These are phyloP conservation scores for Acanthopleura granulata DNA, from an alignment of 2,888 invertebrate genomes.

Conservation along the genomic window DNA sequence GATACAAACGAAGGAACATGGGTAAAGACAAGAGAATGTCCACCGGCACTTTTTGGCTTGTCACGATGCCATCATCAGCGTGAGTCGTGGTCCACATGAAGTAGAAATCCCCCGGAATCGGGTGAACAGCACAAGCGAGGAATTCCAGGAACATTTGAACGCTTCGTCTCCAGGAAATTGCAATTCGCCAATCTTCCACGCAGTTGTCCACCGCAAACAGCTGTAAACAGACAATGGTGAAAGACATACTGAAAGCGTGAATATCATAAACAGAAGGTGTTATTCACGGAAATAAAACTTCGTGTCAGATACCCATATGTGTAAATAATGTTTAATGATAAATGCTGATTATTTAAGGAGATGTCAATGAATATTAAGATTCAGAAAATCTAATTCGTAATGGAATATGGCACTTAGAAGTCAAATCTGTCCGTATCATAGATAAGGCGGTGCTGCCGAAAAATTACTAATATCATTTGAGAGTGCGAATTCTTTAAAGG, in stretches of 20 bases:
- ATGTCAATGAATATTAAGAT: too few species aligned
- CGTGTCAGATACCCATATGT: too few species aligned
- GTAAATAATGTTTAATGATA: too few species aligned
- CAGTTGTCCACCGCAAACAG: conserved; percentile 99
- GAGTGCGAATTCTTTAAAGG: too few species aligned
- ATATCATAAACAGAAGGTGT: too few species aligned
- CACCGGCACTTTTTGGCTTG: conserved; percentile 57
- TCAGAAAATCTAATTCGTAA: too few species aligned
- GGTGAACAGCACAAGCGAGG: conserved; percentile 96
- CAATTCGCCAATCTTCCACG: conserved; percentile 99
- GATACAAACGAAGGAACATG: conserved; percentile 99
- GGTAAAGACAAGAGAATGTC: conserved; percentile 98
- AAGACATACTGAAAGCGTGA: too few species aligned
- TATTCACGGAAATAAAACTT: too few species aligned
- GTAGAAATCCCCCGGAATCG: conserved; percentile 95
- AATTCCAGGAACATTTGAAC: conserved; percentile 74
- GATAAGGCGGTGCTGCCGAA: too few species aligned
- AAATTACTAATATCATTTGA: too few species aligned
- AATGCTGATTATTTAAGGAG: neutral
- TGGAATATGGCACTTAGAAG: too few species aligned
- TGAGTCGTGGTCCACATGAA: conserved; percentile 90
- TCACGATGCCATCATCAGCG: conserved; percentile 42
- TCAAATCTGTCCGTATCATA: too few species aligned
- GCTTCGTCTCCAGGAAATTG: conserved; percentile 98
- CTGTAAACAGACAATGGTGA: conserved; percentile 73